Conservation (phyloP, 2,797 vertebrate species). For the Mus minutoides region DNA sequence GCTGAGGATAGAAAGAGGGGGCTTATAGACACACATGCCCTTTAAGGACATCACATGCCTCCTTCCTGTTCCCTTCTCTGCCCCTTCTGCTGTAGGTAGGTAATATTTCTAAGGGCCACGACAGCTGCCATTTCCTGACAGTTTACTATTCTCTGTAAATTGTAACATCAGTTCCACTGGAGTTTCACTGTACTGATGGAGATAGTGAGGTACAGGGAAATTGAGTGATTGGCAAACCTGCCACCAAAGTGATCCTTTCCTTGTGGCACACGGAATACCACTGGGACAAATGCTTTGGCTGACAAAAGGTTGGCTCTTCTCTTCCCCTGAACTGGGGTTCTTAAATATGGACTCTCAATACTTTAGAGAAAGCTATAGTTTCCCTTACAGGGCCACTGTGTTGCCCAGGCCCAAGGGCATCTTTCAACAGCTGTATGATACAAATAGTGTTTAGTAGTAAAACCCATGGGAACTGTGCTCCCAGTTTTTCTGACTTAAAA, state of each 20-base stretch:
- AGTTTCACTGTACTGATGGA: neutral
- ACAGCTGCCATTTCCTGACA: neutral
- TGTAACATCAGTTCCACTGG: neutral
- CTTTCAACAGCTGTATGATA: neutral
- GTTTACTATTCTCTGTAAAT: neutral
- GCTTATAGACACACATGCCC: neutral
- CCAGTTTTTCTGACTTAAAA: neutral
- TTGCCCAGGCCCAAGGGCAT: neutral
- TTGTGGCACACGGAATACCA: neutral
- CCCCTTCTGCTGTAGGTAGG: rapidly evolving
- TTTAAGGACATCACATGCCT: neutral
- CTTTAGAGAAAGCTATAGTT: neutral
- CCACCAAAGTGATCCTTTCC: neutral
- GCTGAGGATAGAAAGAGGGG: neutral
- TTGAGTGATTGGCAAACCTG: neutral
- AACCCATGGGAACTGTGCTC: neutral
- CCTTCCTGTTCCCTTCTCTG: neutral
- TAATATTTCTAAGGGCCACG: neutral
- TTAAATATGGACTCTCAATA: neutral
- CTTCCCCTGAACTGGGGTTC: neutral
- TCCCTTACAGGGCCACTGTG: neutral
- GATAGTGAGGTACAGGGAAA: neutral
- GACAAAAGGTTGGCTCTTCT: neutral
- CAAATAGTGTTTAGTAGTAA: neutral
- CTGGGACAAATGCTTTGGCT: neutral